Base-by-base conservation (phyloP, 1,140 invertebrate genomes). In the Zaprionus capensis region DNA sequence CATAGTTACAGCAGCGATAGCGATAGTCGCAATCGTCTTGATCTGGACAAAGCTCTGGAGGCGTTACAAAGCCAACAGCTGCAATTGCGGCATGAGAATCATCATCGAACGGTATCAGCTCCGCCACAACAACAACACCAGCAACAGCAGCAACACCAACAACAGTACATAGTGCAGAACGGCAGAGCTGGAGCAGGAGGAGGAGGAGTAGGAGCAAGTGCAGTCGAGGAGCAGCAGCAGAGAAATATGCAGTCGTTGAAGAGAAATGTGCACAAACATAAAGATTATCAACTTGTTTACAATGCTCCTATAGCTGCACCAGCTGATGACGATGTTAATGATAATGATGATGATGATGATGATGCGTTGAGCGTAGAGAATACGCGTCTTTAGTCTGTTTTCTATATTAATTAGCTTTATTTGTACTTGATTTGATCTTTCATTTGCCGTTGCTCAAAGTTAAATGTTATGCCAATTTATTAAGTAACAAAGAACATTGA, bases 291-390 rank as follows among this genome's bases (percentile, higher is more conserved):
- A 9, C 41, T 17, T 46, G 55, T 22, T 36, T 20, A 65, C 15
- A 57, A 36, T 46, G 61, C 22, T 65, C 9, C 12, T 38, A 22
- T 11, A 31, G 55, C 14, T 58, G 22, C 11, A 11, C 14, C 38
- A 38, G 56, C 38, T 24, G 61, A 71, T 41, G 65, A n/a, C 44
- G 28, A 36, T 49, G 26, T 26, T 64, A 3, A 34, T 31, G 2
- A 31, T 31, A 31, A 31, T 11, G 9, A 28, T 31, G 57, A 69
- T 46, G 66, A 59, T 61, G 58, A 86, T 22, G 91, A 92, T 55
- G 91, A 92, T 91, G 88, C 86, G 62, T 73, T 86, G 41, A 92
- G 91, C 82, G 91, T 91, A 71, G 87, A 92, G 56, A 92, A 92
- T 70, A 92, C 91, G 74, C 91, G 91, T 36, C 91, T 92, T 65